Conservation (phyloP, 1,140 invertebrate genomes). For the Hirudo medicinalis region DNA sequence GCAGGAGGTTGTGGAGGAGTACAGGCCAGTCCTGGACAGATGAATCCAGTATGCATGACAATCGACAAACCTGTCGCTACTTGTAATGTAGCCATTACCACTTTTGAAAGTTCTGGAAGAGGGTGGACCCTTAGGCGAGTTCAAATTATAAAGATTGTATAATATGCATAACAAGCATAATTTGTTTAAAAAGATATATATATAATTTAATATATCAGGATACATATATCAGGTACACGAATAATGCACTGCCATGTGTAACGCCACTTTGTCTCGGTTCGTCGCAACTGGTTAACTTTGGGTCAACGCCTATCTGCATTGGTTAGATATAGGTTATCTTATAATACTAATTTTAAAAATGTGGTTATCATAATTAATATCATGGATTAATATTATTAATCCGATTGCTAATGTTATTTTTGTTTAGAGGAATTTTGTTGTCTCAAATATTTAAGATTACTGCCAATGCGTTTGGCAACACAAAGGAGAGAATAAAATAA, state of each 20-base stretch:
- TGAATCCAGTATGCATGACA: neutral
- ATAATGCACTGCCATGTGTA: neutral
- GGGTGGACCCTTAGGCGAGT: constrained; percentile 1
- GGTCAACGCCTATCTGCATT: neutral
- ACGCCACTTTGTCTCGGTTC: neutral
- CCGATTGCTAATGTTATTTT: neutral
- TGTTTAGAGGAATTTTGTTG: neutral
- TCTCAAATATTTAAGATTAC: too few relatives aligned
- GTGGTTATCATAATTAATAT: neutral
- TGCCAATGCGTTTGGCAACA: too few relatives aligned
- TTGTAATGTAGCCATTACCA: neutral
- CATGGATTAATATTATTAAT: neutral
- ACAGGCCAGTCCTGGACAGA: neutral
- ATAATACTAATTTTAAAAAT: neutral
- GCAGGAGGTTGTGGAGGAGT: neutral
- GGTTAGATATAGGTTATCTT: neutral
- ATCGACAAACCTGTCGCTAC: neutral
- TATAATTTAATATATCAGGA: neutral
- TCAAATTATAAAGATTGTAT: neutral
- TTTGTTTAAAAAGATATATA: neutral
- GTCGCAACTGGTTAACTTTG: constrained; percentile 3
- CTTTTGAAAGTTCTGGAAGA: neutral
- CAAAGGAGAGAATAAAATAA: too few relatives aligned
- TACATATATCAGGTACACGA: constrained; percentile 6
- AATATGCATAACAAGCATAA: neutral